Evolutionary conservation across 2,888 invertebrate species (phyloP), one percentile per base, ranked within the genome.

Genomic region (Galeopsomyia nigrocyanea): DNA sequence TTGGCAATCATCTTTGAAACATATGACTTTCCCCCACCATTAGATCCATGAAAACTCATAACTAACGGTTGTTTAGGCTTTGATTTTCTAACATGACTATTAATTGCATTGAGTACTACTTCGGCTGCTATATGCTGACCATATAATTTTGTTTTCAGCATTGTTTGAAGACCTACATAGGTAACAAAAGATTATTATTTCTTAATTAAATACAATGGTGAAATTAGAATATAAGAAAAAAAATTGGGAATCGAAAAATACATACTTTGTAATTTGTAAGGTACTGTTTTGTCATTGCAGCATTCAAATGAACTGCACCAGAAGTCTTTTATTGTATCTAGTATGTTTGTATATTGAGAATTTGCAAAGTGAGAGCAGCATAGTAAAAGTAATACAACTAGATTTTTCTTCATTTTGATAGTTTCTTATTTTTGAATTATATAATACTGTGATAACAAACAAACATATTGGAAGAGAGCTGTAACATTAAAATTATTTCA

Each of bases 31-130:
- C 72, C 72, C 46, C 58, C 68, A 47, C 72, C 72, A 72, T 72
- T 72, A 19, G 68, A 9, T 5, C 72, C 72, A 68, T 72, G 72
- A 60, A 72, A 72, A 53, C 68, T 68, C 68, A 72, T 64, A 53
- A 72, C 64, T 49, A 72, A 60, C 3, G 72, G 72, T 26, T 68
- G 68, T 14, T 60, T 26, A 21, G 68, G 46, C 10, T 72, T 68
- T 53, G 51, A n/a, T 16, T 39, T 60, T 19, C 47, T 46, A 16
- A 72, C 0, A 26, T 72, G 72, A 68, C 63, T 68, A 39, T 26
- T 63, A 39, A 72, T 47, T 47, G 72, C 64, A 60, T 68, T 58
- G 16, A 72, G 63, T 14, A 72, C 67, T 39, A 72, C 17, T 39
- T 68, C 60, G 19, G n/a, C 13, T 55, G 64, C 72, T 39, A 72